phyloP scores from a whole-genome alignment of 2,113 vertebrate species.

The Noturus placidus region DNA sequence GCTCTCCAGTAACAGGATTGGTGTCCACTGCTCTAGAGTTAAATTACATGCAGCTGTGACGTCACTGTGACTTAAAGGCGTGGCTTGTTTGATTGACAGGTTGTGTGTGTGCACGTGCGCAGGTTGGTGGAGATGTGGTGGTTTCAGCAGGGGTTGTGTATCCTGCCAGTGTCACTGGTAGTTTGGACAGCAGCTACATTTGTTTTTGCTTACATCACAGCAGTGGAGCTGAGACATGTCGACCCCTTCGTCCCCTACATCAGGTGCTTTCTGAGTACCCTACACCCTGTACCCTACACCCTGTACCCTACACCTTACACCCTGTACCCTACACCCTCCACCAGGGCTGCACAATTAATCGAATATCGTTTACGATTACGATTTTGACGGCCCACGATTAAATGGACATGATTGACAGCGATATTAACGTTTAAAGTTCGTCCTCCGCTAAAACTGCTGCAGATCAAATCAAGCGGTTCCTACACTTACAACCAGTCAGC shows the following conservation, averaged over 20 bases:
- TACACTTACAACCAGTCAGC: too few relatives aligned
- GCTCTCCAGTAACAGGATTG: too few relatives aligned
- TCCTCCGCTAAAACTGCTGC: too few relatives aligned
- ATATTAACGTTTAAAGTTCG: too few relatives aligned
- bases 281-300: background rate
- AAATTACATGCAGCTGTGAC: background rate
- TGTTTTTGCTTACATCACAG: conserved; percentile 85
- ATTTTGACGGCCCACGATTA: too few relatives aligned
- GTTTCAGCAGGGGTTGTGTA: conserved; percentile 90
- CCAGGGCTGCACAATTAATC: too few relatives aligned
- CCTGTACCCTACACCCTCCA: too few relatives aligned
- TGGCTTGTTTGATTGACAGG: background rate
- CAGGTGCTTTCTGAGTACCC: conserved; percentile 71
- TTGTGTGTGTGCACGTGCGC: too few relatives aligned
- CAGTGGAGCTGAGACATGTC: conserved; percentile 80
- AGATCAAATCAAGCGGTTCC: too few relatives aligned
- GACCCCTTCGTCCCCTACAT: conserved; percentile 91
- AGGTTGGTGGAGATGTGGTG: conserved; percentile 81
- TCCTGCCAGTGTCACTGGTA: conserved; percentile 79
- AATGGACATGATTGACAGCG: too few relatives aligned
- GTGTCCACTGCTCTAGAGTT: background rate
- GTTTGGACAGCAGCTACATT: conserved; percentile 84
- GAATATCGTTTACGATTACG: too few relatives aligned
- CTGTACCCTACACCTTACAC: background rate
- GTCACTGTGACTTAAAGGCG: background rate